Percentiles rank a stretch among this genome's conserved stretches.
phyloP scores from a whole-genome alignment of 2,113 vertebrate species.

The Ammodytes marinus region DNA sequence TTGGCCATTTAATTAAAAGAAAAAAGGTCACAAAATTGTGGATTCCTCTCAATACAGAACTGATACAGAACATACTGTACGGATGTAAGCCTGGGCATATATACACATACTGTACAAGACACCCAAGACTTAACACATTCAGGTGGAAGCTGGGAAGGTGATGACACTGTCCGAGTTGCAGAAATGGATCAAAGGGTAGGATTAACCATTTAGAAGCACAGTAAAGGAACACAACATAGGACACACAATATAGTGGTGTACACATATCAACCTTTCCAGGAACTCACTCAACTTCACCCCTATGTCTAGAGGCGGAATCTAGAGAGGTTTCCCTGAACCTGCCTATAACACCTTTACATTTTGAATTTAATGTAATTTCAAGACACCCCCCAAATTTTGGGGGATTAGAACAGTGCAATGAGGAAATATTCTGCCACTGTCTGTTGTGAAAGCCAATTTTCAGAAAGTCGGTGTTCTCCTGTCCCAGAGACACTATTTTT shows the following conservation, averaged over 20 bases:
- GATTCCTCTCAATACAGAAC: constrained; percentile 77
- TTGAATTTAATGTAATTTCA: neutral
- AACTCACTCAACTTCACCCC: constrained; percentile 22
- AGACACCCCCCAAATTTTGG: neutral
- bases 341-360: constrained; percentile 7
- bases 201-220: constrained; percentile 73
- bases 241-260: constrained; percentile 71
- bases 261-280: constrained; percentile 60
- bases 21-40: constrained; percentile 81
- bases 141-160: constrained; percentile 72
- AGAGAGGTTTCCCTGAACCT: constrained; percentile 31
- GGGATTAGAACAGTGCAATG: neutral
- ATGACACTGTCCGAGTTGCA: constrained; percentile 63
- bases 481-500: constrained; percentile 49
- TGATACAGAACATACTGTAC: constrained; percentile 80
- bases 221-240: constrained; percentile 74
- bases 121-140: constrained; percentile 81
- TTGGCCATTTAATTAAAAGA: constrained; percentile 76
- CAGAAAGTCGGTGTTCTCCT: neutral
- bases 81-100: constrained; percentile 68
- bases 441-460: neutral
- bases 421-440: constrained; percentile 5
- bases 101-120: constrained; percentile 78
- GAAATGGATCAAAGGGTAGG: constrained; percentile 53
- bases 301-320: constrained; percentile 21